Percentiles rank a stretch among this genome's conserved stretches.
Conservation (phyloP, 2,113 vertebrate species). For the Sterna hirundo region DNA sequence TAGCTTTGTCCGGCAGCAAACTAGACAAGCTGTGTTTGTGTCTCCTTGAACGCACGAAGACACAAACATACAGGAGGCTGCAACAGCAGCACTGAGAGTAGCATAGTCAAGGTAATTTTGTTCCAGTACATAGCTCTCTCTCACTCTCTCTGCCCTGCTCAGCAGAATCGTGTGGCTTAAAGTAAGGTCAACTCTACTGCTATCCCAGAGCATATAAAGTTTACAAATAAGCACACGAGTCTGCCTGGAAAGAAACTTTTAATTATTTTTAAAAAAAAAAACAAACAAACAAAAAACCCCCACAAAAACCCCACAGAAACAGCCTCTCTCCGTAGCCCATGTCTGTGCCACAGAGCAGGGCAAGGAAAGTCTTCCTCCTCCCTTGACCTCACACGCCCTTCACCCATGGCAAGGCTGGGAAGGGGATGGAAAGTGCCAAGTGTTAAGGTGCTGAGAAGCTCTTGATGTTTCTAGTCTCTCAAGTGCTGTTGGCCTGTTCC, state of each 20-base stretch:
- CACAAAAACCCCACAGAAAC: background rate
- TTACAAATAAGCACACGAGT: background rate
- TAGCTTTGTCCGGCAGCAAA: background rate
- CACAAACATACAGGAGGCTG: background rate
- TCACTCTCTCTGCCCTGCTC: background rate
- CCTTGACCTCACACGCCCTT: background rate
- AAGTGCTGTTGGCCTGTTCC: constrained; percentile 96
- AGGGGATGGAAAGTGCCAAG: constrained; percentile 54
- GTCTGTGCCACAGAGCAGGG: background rate
- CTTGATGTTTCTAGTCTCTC: background rate
- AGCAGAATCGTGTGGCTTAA: background rate
- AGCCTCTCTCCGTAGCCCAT: background rate
- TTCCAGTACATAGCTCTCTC: background rate
- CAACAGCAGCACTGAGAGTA: background rate
- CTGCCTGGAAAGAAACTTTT: constrained; percentile 31
- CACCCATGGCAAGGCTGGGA: background rate
- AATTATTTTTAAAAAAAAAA: constrained; percentile 5
- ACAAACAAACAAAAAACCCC: background rate
- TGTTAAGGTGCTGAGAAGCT: constrained; percentile 62
- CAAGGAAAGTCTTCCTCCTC: background rate
- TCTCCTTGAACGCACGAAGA: background rate
- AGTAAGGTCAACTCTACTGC: background rate
- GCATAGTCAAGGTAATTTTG: background rate
- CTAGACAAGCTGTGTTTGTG: background rate
- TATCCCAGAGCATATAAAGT: background rate